A percentile compares a stretch with the other conserved stretches of the same genome.
Conservation (phyloP, 2,888 invertebrate species). For the Thecophora atra region DNA sequence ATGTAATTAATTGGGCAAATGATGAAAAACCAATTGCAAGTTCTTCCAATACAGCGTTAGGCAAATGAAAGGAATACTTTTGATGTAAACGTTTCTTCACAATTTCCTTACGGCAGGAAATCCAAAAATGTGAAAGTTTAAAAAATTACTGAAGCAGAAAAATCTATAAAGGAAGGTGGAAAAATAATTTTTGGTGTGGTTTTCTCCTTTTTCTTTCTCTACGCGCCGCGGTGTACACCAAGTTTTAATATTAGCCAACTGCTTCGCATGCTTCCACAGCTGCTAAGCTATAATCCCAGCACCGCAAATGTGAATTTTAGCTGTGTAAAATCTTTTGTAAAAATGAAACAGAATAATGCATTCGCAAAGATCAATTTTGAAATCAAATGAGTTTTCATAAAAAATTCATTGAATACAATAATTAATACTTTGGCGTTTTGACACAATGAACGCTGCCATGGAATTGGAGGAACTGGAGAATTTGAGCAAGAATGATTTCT, state of each 20-base stretch:
- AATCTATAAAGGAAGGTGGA: constrained; percentile 16
- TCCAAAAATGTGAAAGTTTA: constrained; percentile 47
- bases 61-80: not conserved
- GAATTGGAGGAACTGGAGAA: constrained; percentile 64
- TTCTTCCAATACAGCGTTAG: constrained; percentile 7
- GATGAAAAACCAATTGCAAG: not conserved
- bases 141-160: constrained; percentile 28
- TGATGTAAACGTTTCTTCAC: not conserved
- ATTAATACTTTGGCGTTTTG: constrained; percentile 1
- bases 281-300: constrained; percentile 3
- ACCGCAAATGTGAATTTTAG: not conserved
- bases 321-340: constrained; percentile 41
- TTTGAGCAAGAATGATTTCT: constrained; percentile 63
- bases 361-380: constrained; percentile 41
- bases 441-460: constrained; percentile 50
- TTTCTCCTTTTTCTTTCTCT: constrained; percentile 32
- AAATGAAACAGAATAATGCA: constrained; percentile 39
- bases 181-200: constrained; percentile 33
- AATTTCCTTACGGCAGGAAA: too few species aligned
- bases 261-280: constrained; percentile 23
- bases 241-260: constrained; percentile 21
- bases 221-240: constrained; percentile 32
- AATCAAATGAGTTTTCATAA: constrained; percentile 38
- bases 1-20: not conserved
- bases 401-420: not conserved